phyloP scores from a whole-genome alignment of 1,140 invertebrate species.

The Drosophila guanche region DNA sequence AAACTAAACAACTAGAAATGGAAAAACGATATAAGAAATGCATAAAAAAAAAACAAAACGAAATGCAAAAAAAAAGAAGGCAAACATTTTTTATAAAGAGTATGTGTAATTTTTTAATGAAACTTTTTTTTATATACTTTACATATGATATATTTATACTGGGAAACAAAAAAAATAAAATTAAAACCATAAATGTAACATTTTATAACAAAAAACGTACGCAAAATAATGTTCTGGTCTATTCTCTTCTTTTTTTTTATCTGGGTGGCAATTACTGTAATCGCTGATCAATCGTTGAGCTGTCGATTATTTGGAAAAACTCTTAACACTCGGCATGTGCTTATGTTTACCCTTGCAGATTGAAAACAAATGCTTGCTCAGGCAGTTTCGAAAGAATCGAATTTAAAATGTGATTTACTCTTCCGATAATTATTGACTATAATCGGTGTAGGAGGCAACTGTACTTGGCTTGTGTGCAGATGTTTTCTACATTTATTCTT shows the following conservation, averaged over 20 bases:
- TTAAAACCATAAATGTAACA: slow-evolving; percentile 78
- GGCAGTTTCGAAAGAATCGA: too few relatives aligned
- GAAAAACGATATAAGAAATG: slow-evolving; percentile 30
- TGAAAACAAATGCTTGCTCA: too few relatives aligned
- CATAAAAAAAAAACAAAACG: slow-evolving; percentile 24
- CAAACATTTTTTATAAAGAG: slow-evolving; percentile 51
- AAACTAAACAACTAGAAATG: slow-evolving; percentile 45
- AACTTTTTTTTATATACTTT: slow-evolving; percentile 82
- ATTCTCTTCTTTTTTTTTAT: slow-evolving; percentile 1
- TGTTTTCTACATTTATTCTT: too few relatives aligned
- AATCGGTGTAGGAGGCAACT: too few relatives aligned
- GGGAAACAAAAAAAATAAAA: slow-evolving; percentile 60
- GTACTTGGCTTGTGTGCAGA: too few relatives aligned
- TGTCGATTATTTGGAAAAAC: too few relatives aligned
- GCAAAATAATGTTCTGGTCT: not conserved
- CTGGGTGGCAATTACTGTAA: too few relatives aligned
- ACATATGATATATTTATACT: slow-evolving; percentile 80
- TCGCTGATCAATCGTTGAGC: too few relatives aligned
- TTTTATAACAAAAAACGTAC: slow-evolving; percentile 72
- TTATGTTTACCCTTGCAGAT: too few relatives aligned
- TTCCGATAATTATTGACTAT: too few relatives aligned
- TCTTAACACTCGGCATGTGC: too few relatives aligned
- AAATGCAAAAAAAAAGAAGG: slow-evolving; percentile 9
- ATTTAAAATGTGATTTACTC: too few relatives aligned
- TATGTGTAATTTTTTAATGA: slow-evolving; percentile 80